Base-by-base conservation (phyloP, 2,888 invertebrate species). In the Sesia apiformis region DNA sequence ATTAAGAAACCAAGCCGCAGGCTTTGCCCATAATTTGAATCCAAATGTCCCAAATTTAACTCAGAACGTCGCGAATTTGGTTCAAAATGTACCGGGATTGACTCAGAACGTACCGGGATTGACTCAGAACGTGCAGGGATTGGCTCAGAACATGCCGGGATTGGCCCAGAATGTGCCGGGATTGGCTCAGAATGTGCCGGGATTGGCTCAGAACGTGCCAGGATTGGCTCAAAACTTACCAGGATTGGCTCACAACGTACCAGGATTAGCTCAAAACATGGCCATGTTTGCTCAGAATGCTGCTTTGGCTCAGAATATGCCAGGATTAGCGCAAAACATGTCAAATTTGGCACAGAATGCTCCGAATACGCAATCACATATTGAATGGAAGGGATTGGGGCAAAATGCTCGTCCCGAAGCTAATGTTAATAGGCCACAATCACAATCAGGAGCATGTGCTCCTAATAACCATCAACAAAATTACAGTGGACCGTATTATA, bases 1-100 rank as follows among this genome's bases (percentile, higher is more conserved):
- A 1, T 7, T 40, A 97, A 41, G 93, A 46, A 46, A 46, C 46
- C 46, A 46, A 46, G 23, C n/a, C 46, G 1, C 46, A 23, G 46
- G 46, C 46, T 6, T 46, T n/a, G 46, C 7, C 23, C 4, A n/a
- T n/a, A 46, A 46, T 23, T 4, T 46, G 4, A 46, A 46, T 46
- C 3, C 46, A n/a, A 23, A 38, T 5, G 39, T 7, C 4, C 50
- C 8, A 39, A 38, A 38, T 4, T 3, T 50, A 8, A 5, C 39
- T 6, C 38, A 38, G 38, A 50, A 38, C 4, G 50, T 38, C 4
- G 38, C 8, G 38, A 2, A 7, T 5, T 4, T 38, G 50, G 39
- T 38, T 3, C 50, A 8, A 38, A 50, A 23, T 2, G 39, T 50
- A 6, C 8, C 50, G 3, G 5, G 38, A 5, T 50, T 50, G 1